These are phyloP conservation scores for Trachymyrmex cornetzi DNA, from an alignment of 1,140 invertebrate genomes.

Conservation along the genomic window DNA sequence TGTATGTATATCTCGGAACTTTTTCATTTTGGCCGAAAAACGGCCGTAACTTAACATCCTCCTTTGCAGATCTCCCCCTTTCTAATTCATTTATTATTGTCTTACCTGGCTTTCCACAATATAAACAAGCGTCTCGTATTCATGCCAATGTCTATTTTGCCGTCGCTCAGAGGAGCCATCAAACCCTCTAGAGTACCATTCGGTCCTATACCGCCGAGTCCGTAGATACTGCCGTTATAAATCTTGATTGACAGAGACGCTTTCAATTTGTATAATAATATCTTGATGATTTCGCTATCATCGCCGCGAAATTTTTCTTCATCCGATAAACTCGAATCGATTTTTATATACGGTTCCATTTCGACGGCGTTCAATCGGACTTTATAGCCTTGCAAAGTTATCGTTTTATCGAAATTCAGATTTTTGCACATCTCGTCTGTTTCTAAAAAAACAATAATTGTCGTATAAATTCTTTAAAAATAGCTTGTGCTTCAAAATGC, in stretches of 20 bases:
- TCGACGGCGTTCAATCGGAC: constrained; percentile 61
- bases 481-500: not conserved
- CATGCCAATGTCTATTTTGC: constrained; percentile 69
- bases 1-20: too few species aligned
- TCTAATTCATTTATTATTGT: not conserved
- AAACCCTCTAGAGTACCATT: constrained; percentile 60
- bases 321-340: constrained; percentile 2
- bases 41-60: too few species aligned
- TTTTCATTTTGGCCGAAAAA: too few species aligned
- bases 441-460: not conserved
- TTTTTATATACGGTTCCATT: constrained; percentile 24
- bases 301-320: constrained; percentile 60
- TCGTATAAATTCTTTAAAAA: not conserved
- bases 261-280: constrained; percentile 55
- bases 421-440: constrained; percentile 18
- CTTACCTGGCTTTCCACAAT: constrained; percentile 63
- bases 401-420: constrained; percentile 65
- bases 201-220: constrained; percentile 46
- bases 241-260: constrained; percentile 28
- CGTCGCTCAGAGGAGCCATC: constrained; percentile 48
- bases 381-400: constrained; percentile 51
- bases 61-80: too few species aligned
- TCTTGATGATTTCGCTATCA: constrained; percentile 60
- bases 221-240: not conserved
- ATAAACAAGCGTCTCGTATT: constrained; percentile 36